Base-by-base conservation (phyloP, 2,113 vertebrate genomes). In the Tenrec ecaudatus region DNA sequence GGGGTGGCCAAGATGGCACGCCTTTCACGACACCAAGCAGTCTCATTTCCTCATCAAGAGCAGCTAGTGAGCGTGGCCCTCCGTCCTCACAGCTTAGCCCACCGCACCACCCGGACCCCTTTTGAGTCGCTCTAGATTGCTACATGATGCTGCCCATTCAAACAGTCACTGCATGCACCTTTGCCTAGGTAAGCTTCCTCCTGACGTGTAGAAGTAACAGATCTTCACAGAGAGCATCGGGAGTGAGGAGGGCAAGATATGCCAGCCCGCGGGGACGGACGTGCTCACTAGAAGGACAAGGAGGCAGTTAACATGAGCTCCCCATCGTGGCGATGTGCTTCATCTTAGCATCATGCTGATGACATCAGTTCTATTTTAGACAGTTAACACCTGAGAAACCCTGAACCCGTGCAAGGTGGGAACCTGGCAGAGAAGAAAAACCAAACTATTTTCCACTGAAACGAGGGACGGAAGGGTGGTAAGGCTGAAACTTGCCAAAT, bases 141-240 rank as follows among this genome's bases (percentile, higher is more conserved):
- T 84, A 81, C 15, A 88, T 27, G 4, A 66, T 66, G 25, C n/a
- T 62, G 22, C 16, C 60, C 68, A 88, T 73, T 78, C 78, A 79
- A 93, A 90, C 29, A 90, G 40, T 69, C 73, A 78, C 40, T 71
- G 23, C 33, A 38, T 23, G 60, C 4, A 75, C 79, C 22, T 81
- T 73, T 86, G 83, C 9, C 80, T 62, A 80, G 29, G 76, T 86
- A 73, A 86, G 73, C 36, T 77, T 38, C 79, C 68, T 80, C 33
- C n/a, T 84, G 94, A 12, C n/a, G 78, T 75, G 7, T 92, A 64
- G 86, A 92, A 92, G 47, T 62, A 40, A 77, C 60, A 71, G 40
- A 22, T 80, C 88, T 84, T 87, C 76, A 92, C 6, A 68, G 64
- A 33, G 92, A 93, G 86, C 82, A 10, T 22, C 22, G 60, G 53